These are phyloP conservation scores for Pimpla rufipes DNA, from an alignment of 2,888 invertebrate species.

Conservation along the genomic window DNA sequence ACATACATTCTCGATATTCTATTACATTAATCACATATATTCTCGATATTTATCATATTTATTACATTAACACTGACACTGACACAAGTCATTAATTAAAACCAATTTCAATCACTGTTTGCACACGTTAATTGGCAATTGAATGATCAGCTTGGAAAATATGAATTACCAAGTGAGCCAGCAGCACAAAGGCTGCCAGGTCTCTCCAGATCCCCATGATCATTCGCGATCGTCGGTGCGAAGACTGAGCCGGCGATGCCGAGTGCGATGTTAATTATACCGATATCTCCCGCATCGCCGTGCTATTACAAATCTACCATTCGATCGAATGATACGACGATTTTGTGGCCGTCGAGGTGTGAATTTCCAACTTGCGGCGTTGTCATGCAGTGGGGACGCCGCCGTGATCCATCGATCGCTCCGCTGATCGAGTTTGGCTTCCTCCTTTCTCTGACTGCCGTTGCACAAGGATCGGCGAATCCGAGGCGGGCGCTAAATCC, in stretches of 20 bases:
- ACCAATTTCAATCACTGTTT: slow-evolving; percentile 2
- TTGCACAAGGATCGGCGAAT: slow-evolving; percentile 53
- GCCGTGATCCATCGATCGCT: slow-evolving; percentile 69
- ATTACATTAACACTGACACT: slow-evolving; percentile 25
- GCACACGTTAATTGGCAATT: slow-evolving; percentile 19
- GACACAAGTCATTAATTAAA: background rate
- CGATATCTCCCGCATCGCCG: slow-evolving; percentile 59
- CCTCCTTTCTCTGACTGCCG: slow-evolving; percentile 82
- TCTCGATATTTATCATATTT: too few relatives aligned
- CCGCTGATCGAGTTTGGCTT: slow-evolving; percentile 73
- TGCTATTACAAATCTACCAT: slow-evolving; percentile 72
- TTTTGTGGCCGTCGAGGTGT: slow-evolving; percentile 70
- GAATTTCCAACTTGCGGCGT: slow-evolving; percentile 30
- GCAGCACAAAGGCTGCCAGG: slow-evolving; percentile 70
- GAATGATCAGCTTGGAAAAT: background rate
- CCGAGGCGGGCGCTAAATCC: slow-evolving; percentile 32
- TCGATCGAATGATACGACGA: slow-evolving; percentile 79
- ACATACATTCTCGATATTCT: too few relatives aligned
- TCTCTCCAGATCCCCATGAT: slow-evolving; percentile 72
- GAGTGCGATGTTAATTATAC: slow-evolving; percentile 79
- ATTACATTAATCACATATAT: too few relatives aligned
- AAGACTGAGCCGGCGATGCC: slow-evolving; percentile 75
- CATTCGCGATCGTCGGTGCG: slow-evolving; percentile 67
- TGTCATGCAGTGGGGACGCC: slow-evolving; percentile 28
- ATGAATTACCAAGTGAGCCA: slow-evolving; percentile 75